Evolutionary conservation across 2,888 invertebrate species (phyloP), one percentile per base, ranked within the genome.

Genomic region (Rhagophthalmus giganteus): DNA sequence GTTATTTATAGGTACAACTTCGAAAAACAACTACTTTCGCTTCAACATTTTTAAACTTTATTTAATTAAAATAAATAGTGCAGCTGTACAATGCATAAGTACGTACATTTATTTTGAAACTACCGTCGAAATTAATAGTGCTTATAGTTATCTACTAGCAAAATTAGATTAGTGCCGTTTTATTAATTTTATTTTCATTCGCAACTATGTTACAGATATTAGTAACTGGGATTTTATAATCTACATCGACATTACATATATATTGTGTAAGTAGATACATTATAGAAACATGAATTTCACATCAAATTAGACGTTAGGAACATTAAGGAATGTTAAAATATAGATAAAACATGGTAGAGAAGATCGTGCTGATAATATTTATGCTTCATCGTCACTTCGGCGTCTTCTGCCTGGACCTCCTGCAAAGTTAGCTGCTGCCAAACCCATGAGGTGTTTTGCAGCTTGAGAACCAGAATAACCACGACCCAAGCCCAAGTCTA

Each of bases 391-490:
- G 46, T 68, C 78, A 60, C 84, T 82, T 57, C 92, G 86, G 70
- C 92, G 87, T 84, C 88, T 88, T 75, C 92, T 83, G 62, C 93
- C 92, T 1, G 93, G 93, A 6, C 93, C 92, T 1, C 88, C 89
- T 12, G 93, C 90, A 77, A 85, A 91, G 76, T 91, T 91, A 61
- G 94, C 94, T 0, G 91, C 90, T 28, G 91, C 89, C 39, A 93
- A 74, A 2, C 93, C 94, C 87, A 94, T 90, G 67, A 93, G 82
- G 72, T 94, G 93, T 75, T 93, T 93, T 66, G 93, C 93, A 54
- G 92, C 90, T 65, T 92, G 88, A 15, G 90, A 87, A 1, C 93
- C 94, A 30, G 92, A 92, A 76, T 87, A 92, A 13, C 94, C 94
- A 38, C 94, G 87, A 64, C 85, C 88, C 47, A 94, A 79, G 1